These are phyloP conservation scores for Tinea semifulvella DNA, from an alignment of 2,888 invertebrate species.

Conservation along the genomic window DNA sequence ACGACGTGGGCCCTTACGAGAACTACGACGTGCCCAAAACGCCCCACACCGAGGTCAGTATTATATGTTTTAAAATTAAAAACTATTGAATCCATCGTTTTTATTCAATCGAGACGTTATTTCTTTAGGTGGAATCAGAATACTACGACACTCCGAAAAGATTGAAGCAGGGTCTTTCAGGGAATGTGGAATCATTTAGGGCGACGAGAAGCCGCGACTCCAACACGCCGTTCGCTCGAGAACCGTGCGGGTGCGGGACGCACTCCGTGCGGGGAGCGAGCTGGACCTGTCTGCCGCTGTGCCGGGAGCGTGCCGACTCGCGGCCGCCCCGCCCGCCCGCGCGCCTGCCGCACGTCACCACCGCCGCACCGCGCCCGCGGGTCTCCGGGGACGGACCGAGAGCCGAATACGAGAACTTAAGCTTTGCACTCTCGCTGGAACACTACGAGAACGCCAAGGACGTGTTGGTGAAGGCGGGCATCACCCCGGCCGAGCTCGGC, in stretches of 20 bases:
- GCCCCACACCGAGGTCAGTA: slow-evolving; percentile 21
- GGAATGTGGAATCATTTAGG: slow-evolving; percentile 53
- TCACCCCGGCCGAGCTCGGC: slow-evolving; percentile 60
- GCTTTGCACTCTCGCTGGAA: slow-evolving; percentile 79
- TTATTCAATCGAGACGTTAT: too few species aligned
- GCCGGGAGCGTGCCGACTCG: not conserved
- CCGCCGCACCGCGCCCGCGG: not conserved
- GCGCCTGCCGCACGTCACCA: not conserved
- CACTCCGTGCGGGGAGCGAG: slow-evolving; percentile 25
- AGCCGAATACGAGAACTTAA: slow-evolving; percentile 76
- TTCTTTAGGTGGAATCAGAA: slow-evolving; percentile 51
- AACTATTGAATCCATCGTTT: too few species aligned
- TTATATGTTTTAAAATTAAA: too few species aligned
- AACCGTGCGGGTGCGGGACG: slow-evolving; percentile 58
- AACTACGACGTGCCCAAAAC: slow-evolving; percentile 83
- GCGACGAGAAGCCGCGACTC: slow-evolving; percentile 53
- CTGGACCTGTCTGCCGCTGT: slow-evolving; percentile 22
- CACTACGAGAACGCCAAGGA: slow-evolving; percentile 83
- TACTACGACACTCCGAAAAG: slow-evolving; percentile 80
- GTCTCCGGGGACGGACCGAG: not conserved
- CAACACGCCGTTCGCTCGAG: slow-evolving; percentile 73
- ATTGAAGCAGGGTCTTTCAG: slow-evolving; percentile 75
- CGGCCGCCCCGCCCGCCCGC: not conserved
- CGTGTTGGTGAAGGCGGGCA: slow-evolving; percentile 64
- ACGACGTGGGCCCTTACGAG: slow-evolving; percentile 46